Base-by-base conservation (phyloP, 1,140 invertebrate species). In the Pomacea maculata region DNA sequence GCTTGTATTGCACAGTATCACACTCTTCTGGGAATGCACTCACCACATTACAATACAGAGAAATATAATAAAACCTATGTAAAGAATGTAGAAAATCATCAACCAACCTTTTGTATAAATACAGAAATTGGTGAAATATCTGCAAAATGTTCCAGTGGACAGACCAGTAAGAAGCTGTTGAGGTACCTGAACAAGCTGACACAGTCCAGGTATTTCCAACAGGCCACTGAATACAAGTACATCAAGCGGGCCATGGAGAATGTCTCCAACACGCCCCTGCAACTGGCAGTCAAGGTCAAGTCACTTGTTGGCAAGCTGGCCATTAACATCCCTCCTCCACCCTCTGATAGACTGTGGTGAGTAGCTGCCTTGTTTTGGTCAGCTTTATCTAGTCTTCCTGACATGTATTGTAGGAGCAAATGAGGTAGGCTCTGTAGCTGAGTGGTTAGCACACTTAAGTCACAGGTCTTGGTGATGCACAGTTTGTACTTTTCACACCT, bases 271-370 rank as follows among this genome's bases (percentile, higher is more conserved):
- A 99, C 97, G 0, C 96, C 96, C 81, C 94, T 99, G 21, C 94
- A 96, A 71, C 92, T 99, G 75, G 95, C 95, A 84, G 95, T 99
- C 10, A 96, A 97, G 89, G 91, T 99, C 12, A 95, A 95, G 75
- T 94, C 94, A 45, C 90, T 99, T 80, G 94, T 95, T 84, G 97
- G 97, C 0, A 94, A 95, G 25, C 92, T 98, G 68, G 95, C 95
- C 3, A 82, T 99, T n/a, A 99, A 99, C 91, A 94, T 99, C 86
- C 97, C 98, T 57, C 96, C 97, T 52, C 96, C 97, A 67, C 98
- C 97, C 0, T 95, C 96, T 67, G 97, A 99, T 92, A 93, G 98
- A 74, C 86, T 99, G 5, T 99, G 98, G 98, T 94, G 84, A 86
- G 85, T 68, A 21, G 10, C 4, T 70, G 67, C 15, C 57, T 61